Base-by-base conservation (phyloP, 1,140 invertebrate species). In the Zaprionus ghesquierei region DNA sequence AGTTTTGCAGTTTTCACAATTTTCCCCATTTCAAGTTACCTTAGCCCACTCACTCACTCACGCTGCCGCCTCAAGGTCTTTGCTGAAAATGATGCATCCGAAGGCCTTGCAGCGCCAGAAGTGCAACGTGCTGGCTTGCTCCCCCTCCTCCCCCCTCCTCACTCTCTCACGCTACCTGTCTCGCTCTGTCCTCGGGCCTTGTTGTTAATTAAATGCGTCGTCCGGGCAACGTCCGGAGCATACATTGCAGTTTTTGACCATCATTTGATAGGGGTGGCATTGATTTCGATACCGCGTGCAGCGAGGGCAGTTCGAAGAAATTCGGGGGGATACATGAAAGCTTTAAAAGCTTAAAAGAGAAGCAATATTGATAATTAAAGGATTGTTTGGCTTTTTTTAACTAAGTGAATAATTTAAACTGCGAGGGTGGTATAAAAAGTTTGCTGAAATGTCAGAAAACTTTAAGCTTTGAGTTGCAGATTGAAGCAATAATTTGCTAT, bases 131-230 rank as follows among this genome's bases (percentile, higher is more conserved):
- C 58, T 66, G 35, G 13, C 18, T 22, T 13, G 5, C 25, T n/a
- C 13, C 27, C 3, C 55, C n/a, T 18, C 13, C 23, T 33, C 49
- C 29, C 38, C 18, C 15, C 9, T 4, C 6, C 23, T 5, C 8
- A 33, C 6, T 13, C 54, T 23, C 6, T 8, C n/a, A 15, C 35
- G 0, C 13, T 12, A n/a, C 27, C 38, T 23, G 4, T 13, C 35
- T 41, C 35, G 3, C 59, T 50, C 41, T 41, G 33, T 50, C 29
- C 33, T 31, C 15, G 35, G 49, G 46, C 35, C n/a, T 35, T 29
- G 41, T 38, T 66, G 60, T 72, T 86, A 85, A 85, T 85, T 85
- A 81, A 85, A 85, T 87, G 81, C 81, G 77, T 69, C 55, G 53
- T 64, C 59, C 62, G 50, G 60, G 25, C 60, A 68, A 65, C 29